A percentile compares a stretch with the other conserved stretches of the same genome.
Evolutionary conservation across 64 coral and sea anemone species (phyloP).

Genomic region (Stichodactyla helianthus): DNA sequence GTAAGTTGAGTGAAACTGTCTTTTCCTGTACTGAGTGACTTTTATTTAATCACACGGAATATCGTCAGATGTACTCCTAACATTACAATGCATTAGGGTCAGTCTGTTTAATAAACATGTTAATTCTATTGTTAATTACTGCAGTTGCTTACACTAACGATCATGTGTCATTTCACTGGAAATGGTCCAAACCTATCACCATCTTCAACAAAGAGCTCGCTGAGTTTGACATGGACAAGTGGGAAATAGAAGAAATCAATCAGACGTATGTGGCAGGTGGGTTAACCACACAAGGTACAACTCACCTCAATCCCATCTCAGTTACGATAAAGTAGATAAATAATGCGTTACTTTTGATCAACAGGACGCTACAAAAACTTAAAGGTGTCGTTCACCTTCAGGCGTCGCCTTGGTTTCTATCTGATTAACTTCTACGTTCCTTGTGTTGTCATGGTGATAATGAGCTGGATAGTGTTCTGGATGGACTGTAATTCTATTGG

Average conservation of each 20-base stretch:
- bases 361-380: conserved; percentile 73
- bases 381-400: conserved; percentile 78
- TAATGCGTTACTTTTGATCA: neutral
- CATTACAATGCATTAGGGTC: too few relatives aligned
- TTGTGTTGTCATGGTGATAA: conserved; percentile 86
- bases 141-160: conserved; percentile 79
- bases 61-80: too few relatives aligned
- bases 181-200: conserved; percentile 53
- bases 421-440: conserved; percentile 92
- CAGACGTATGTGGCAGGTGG: conserved; percentile 78
- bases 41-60: too few relatives aligned
- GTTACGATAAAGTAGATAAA: neutral
- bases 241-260: conserved; percentile 31
- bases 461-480: conserved; percentile 84
- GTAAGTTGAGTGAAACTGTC: conserved; percentile 40
- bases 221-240: conserved; percentile 84
- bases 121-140: neutral
- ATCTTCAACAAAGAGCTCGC: conserved; percentile 75
- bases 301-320: too few relatives aligned
- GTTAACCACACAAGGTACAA: neutral
- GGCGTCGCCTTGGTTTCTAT: conserved; percentile 75
- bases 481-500: conserved; percentile 83
- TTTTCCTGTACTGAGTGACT: too few relatives aligned
- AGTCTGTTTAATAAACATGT: too few relatives aligned
- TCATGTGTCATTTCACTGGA: conserved; percentile 85